A percentile compares a stretch with the other conserved stretches of the same genome.
Evolutionary conservation across 2,113 vertebrate genomes (phyloP).

Genomic region (Hemichromis elongatus): DNA sequence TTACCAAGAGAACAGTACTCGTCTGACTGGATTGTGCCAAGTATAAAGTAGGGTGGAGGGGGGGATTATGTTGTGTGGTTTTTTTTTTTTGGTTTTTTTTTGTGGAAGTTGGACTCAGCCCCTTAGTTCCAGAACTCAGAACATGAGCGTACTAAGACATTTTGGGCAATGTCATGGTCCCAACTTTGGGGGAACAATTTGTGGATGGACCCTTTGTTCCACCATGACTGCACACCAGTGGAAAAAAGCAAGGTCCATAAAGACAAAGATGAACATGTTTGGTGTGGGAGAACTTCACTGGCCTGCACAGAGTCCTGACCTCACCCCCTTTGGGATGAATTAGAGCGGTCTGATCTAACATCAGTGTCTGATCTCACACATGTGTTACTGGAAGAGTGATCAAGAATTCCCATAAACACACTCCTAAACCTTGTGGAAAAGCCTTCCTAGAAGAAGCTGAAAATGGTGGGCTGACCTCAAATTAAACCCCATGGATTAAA

Average conservation of each 20-base stretch:
- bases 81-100: neutral
- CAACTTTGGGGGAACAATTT: neutral
- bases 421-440: neutral
- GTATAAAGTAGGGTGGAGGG: neutral
- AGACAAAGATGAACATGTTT: fast-evolving
- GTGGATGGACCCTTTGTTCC: neutral
- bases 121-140: neutral
- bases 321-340: fast-evolving
- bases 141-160: neutral
- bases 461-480: neutral
- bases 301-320: neutral
- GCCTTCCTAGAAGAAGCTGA: neutral
- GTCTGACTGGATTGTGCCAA: neutral
- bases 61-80: neutral
- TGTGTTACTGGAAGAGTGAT: neutral
- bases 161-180: neutral
- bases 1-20: neutral
- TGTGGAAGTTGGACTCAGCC: neutral
- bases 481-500: neutral
- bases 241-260: neutral
- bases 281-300: neutral
- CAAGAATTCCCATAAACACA: neutral
- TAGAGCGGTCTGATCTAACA: neutral
- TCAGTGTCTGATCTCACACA: neutral
- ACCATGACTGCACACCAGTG: fast-evolving